phyloP scores from a whole-genome alignment of 2,797 vertebrate species.

The Prionace glauca region DNA sequence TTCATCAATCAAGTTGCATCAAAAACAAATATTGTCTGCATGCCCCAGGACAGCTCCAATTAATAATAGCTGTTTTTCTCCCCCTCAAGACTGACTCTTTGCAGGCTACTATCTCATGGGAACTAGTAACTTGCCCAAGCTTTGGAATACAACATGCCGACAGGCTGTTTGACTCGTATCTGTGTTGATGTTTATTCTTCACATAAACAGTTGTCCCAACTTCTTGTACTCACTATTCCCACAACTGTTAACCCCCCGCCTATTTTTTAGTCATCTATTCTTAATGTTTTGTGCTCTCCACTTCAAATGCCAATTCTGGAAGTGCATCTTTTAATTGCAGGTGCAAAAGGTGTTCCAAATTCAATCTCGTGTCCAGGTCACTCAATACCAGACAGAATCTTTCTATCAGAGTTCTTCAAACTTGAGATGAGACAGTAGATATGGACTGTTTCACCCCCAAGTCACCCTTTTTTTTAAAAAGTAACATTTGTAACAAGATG shows the following conservation, averaged over 20 bases:
- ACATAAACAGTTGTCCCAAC: not conserved
- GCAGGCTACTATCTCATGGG: not conserved
- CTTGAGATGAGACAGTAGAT: not conserved
- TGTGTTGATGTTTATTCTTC: not conserved
- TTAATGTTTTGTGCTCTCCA: not conserved
- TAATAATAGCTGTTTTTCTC: too few species aligned
- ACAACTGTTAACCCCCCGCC: not conserved
- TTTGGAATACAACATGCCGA: not conserved
- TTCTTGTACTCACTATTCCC: not conserved
- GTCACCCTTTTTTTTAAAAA: not conserved
- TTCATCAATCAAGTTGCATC: not conserved
- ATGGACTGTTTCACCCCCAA: not conserved
- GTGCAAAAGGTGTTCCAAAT: not conserved
- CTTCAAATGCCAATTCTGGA: not conserved
- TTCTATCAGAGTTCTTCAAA: not conserved
- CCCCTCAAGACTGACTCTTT: not conserved
- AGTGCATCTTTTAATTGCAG: not conserved
- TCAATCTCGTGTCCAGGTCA: not conserved
- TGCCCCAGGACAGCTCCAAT: not conserved
- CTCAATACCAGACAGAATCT: not conserved
- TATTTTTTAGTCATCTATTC: not conserved
- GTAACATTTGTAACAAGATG: not conserved
- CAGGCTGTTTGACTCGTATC: not conserved
- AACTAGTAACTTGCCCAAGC: not conserved
- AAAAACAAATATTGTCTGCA: not conserved